Evolutionary conservation across 1,140 invertebrate genomes (phyloP).

Genomic region (Zaprionus inermis): DNA sequence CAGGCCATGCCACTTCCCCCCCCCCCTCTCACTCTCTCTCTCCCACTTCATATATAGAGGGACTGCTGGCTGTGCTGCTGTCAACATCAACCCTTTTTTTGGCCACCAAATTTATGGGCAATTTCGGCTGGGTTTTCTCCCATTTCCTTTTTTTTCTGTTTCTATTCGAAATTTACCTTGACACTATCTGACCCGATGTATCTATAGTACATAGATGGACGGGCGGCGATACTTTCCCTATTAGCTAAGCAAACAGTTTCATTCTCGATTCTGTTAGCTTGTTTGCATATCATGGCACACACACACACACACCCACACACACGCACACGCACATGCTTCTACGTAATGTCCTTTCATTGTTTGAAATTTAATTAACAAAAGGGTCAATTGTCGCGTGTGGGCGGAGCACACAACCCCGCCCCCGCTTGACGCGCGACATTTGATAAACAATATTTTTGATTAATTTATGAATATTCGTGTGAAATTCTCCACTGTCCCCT

Average conservation of each 20-base stretch:
- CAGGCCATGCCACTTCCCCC: conserved; percentile 32
- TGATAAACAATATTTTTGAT: conserved; percentile 75
- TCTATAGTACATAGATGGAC: conserved; percentile 36
- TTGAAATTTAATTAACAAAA: conserved; percentile 80
- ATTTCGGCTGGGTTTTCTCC: conserved; percentile 24
- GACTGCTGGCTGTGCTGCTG: conserved; percentile 46
- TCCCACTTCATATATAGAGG: too few relatives aligned
- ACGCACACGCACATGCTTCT: conserved; percentile 16
- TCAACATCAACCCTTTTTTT: conserved; percentile 71
- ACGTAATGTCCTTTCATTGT: conserved; percentile 61
- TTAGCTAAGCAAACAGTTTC: conserved; percentile 69
- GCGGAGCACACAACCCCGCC: conserved; percentile 11
- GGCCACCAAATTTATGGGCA: conserved; percentile 62
- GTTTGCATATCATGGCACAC: conserved; percentile 62
- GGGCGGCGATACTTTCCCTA: conserved; percentile 48
- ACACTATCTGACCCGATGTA: conserved; percentile 54
- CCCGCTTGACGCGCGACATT: conserved; percentile 34
- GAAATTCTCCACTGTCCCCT: conserved; percentile 52
- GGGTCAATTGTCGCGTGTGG: conserved; percentile 80
- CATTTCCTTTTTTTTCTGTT: conserved; percentile 1
- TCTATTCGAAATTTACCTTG: conserved; percentile 50
- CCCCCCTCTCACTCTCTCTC: conserved; percentile 24
- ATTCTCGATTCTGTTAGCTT: conserved; percentile 46
- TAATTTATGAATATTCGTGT: conserved; percentile 81
- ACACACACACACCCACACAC: conserved; percentile 22